These are phyloP conservation scores for Apogon hyalosoma DNA, from an alignment of 2,797 vertebrate genomes.

Conservation along the genomic window DNA sequence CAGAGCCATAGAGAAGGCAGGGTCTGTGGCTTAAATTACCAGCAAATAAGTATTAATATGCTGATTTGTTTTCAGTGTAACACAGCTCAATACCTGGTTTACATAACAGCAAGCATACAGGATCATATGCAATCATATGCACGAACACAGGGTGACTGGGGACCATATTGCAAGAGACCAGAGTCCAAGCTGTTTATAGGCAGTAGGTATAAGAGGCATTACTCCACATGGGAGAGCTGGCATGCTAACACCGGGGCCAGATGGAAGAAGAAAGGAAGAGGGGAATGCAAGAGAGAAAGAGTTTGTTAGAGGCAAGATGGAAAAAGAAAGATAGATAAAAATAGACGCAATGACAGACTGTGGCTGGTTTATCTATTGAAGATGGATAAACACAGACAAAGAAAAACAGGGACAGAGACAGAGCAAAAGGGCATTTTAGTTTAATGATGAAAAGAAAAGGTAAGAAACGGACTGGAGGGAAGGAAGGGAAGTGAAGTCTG, in stretches of 20 bases:
- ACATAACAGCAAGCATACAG: conserved; percentile 52
- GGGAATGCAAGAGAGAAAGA: conserved; percentile 60
- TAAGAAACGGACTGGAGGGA: not conserved
- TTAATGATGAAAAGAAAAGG: conserved; percentile 23
- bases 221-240: conserved; percentile 77
- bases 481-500: not conserved
- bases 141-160: conserved; percentile 54
- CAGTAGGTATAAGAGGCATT: conserved; percentile 75
- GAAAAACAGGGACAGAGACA: conserved; percentile 20
- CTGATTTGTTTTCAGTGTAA: conserved; percentile 31
- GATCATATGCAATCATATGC: conserved; percentile 54
- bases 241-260: conserved; percentile 62
- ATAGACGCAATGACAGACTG: conserved; percentile 12
- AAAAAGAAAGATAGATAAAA: conserved; percentile 43
- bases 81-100: conserved; percentile 39
- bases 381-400: conserved; percentile 18
- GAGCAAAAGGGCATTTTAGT: not conserved
- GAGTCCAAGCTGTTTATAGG: conserved; percentile 73
- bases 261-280: conserved; percentile 76
- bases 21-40: conserved; percentile 5
- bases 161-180: conserved; percentile 73
- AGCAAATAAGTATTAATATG: conserved; percentile 22
- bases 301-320: conserved; percentile 62
- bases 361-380: conserved; percentile 1
- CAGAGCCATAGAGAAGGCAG: conserved; percentile 7